Percentiles rank a stretch among this genome's conserved stretches.
Evolutionary conservation across 2,797 vertebrate species (phyloP).

Genomic region (Luscinia luscinia): DNA sequence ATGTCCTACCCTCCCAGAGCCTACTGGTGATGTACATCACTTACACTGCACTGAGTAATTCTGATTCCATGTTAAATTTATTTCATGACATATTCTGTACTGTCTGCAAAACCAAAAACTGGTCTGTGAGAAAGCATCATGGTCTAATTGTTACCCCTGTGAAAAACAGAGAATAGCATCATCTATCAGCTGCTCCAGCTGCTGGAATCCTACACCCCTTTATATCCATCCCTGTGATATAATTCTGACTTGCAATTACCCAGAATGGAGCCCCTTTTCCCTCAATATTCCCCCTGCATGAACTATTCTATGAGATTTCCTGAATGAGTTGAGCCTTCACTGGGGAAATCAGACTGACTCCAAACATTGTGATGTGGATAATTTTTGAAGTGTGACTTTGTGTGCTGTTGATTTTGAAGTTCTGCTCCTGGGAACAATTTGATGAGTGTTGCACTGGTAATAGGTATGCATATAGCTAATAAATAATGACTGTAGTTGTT

Average conservation of each 20-base stretch:
- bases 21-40: not conserved
- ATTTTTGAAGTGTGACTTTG: not conserved
- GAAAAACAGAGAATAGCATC: not conserved
- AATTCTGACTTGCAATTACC: not conserved
- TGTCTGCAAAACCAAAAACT: not conserved
- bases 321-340: not conserved
- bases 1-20: not conserved
- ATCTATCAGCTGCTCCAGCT: not conserved
- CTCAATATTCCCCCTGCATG: not conserved
- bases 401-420: not conserved
- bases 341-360: not conserved
- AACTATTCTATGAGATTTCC: not conserved
- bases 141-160: not conserved
- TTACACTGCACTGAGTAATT: not conserved
- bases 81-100: not conserved
- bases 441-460: not conserved
- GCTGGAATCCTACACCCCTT: not conserved
- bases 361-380: not conserved
- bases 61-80: not conserved
- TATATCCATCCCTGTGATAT: not conserved
- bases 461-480: not conserved
- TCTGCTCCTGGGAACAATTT: not conserved
- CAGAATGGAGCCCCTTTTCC: not conserved
- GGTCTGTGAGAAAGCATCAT: not conserved
- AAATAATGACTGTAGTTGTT: not conserved